Conservation (phyloP, 2,888 invertebrate genomes). For the Tuberolachnus salignus region DNA sequence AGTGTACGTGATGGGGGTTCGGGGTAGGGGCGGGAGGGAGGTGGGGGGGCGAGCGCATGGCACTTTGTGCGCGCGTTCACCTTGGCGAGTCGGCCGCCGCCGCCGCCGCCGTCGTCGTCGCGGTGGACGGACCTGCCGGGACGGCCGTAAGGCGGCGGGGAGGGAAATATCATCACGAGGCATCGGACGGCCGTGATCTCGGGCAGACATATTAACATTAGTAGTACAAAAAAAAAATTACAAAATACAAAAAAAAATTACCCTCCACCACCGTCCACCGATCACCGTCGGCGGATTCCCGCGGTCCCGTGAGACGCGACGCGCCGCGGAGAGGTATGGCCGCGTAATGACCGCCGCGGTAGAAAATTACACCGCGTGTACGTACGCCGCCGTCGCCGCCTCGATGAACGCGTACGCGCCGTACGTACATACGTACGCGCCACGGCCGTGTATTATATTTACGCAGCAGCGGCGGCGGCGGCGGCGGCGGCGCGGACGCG, state of each 20-base stretch:
- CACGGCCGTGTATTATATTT: background rate
- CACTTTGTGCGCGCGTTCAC: conserved; percentile 46
- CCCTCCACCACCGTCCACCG: background rate
- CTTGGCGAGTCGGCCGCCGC: conserved; percentile 32
- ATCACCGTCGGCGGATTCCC: conserved; percentile 22
- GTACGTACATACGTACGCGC: no score
- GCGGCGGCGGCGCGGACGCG: background rate
- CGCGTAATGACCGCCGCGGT: conserved; percentile 20
- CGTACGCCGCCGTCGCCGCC: background rate
- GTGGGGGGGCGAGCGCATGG: background rate
- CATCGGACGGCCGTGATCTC: conserved; percentile 57
- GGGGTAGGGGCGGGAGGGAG: background rate
- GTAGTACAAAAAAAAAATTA: no score
- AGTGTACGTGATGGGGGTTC: background rate
- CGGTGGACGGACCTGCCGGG: no score
- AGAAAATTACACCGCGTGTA: conserved; percentile 42
- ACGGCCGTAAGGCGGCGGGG: background rate
- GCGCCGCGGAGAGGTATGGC: conserved; percentile 1
- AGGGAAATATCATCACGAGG: conserved; percentile 43
- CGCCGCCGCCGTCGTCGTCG: no score
- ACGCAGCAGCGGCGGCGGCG: no score
- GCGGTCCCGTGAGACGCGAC: conserved; percentile 29
- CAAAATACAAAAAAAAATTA: no score
- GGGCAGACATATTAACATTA: conserved; percentile 49
- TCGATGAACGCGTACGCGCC: no score